Evolutionary conservation across 2,888 invertebrate genomes (phyloP).

Genomic region (Rhogogaster chlorosoma): DNA sequence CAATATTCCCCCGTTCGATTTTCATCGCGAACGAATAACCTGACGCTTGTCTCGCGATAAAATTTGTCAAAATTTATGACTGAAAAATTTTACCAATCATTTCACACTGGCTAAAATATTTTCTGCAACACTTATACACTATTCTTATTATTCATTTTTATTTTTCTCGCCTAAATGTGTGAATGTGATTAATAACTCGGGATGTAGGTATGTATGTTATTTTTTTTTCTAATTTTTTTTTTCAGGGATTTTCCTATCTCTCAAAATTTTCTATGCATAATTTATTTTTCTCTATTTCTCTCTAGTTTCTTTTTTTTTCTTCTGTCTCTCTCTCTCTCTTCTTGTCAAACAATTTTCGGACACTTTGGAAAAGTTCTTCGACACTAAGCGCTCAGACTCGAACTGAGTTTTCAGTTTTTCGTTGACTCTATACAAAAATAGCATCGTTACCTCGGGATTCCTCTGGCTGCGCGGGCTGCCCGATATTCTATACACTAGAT

Average conservation of each 20-base stretch:
- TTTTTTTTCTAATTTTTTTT: too few species aligned
- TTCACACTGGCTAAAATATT: background rate
- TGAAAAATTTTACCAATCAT: background rate
- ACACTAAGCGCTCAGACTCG: constrained; percentile 54
- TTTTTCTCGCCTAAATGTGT: background rate
- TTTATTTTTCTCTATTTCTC: background rate
- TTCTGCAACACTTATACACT: background rate
- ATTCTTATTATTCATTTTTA: background rate
- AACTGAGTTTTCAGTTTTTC: constrained; percentile 68
- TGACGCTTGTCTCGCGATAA: background rate
- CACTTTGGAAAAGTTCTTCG: constrained; percentile 44
- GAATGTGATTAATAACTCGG: background rate
- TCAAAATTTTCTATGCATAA: background rate
- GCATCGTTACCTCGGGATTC: constrained; percentile 49
- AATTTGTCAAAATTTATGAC: background rate
- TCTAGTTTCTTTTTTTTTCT: background rate
- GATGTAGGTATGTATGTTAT: background rate
- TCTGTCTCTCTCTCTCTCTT: background rate
- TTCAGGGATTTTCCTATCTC: background rate
- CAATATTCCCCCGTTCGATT: background rate
- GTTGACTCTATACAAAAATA: constrained; percentile 51
- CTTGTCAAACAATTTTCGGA: constrained; percentile 20
- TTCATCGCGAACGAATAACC: background rate
- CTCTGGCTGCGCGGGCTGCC: constrained; percentile 41
- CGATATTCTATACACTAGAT: constrained; percentile 36